Percentiles rank a stretch among this genome's conserved stretches.
Conservation (phyloP, 2,888 invertebrate species). For the Thecophora atra region DNA sequence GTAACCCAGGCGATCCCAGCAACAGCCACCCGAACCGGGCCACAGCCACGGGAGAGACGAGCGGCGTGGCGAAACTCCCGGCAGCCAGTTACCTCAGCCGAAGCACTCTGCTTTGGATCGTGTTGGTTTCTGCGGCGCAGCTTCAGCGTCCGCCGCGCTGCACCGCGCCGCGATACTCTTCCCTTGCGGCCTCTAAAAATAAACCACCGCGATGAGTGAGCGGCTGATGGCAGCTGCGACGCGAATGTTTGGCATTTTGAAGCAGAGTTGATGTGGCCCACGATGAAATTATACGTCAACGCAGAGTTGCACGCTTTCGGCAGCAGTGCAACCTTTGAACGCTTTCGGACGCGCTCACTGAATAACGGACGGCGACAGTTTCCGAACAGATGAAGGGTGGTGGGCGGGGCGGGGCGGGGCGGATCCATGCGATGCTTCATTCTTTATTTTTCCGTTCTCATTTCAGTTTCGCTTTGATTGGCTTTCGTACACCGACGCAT, state of each 20-base stretch:
- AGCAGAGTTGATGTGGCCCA: slow-evolving; percentile 38
- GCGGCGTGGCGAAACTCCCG: slow-evolving; percentile 20
- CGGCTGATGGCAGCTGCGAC: slow-evolving; percentile 17
- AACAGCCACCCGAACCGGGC: slow-evolving; percentile 8
- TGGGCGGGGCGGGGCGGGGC: no score
- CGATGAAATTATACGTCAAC: slow-evolving; percentile 22
- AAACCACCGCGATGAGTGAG: slow-evolving; percentile 11
- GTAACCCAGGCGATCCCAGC: slow-evolving; percentile 2
- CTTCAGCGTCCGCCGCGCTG: not conserved
- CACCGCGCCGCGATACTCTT: not conserved
- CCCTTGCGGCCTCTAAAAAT: slow-evolving; percentile 33
- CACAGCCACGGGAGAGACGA: no score
- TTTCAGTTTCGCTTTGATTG: slow-evolving; percentile 51
- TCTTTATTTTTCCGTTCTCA: slow-evolving; percentile 45
- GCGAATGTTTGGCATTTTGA: slow-evolving; percentile 41
- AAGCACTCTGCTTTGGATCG: not conserved
- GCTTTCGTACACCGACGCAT: slow-evolving; percentile 47
- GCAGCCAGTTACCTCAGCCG: slow-evolving; percentile 20
- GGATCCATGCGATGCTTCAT: not conserved
- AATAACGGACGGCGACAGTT: slow-evolving; percentile 37
- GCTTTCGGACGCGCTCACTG: slow-evolving; percentile 31
- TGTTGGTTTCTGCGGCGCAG: not conserved
- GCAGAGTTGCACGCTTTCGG: not conserved
- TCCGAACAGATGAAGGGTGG: not conserved
- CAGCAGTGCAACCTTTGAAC: slow-evolving; percentile 17